Evolutionary conservation across 2,113 vertebrate species (phyloP).

Genomic region (Pyrgilauda ruficollis): DNA sequence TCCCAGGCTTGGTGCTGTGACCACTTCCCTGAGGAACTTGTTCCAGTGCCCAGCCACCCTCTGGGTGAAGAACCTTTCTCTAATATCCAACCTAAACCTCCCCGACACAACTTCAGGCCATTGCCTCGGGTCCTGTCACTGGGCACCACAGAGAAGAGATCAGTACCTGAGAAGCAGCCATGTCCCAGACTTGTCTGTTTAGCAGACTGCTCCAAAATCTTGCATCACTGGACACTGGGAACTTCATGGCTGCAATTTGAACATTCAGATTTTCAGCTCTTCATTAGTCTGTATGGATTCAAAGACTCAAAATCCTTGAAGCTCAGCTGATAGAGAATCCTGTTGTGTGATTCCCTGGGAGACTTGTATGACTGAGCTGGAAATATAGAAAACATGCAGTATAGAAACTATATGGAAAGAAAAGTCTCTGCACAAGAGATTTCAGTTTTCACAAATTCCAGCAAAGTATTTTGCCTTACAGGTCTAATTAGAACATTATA

Average conservation of each 20-base stretch:
- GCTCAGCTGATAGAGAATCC: neutral
- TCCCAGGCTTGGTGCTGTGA: too few species aligned
- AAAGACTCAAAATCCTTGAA: neutral
- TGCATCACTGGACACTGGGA: neutral
- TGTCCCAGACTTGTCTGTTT: neutral
- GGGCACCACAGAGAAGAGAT: neutral
- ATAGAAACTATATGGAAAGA: neutral
- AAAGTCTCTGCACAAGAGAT: neutral
- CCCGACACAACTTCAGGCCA: too few species aligned
- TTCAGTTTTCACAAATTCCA: neutral
- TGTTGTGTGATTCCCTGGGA: neutral
- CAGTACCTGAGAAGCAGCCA: neutral
- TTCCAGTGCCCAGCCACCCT: too few species aligned
- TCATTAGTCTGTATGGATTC: neutral
- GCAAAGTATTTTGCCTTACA: neutral
- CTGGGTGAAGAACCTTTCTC: too few species aligned
- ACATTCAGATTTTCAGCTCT: neutral
- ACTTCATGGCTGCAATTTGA: neutral
- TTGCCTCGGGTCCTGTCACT: too few species aligned
- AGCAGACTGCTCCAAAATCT: neutral
- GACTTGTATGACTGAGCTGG: neutral
- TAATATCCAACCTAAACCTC: too few species aligned
- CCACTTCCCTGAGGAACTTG: too few species aligned
- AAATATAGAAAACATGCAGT: neutral
- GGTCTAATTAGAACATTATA: neutral